phyloP scores from a whole-genome alignment of 2,888 invertebrate species.

The Hydrotaea diabolus region DNA sequence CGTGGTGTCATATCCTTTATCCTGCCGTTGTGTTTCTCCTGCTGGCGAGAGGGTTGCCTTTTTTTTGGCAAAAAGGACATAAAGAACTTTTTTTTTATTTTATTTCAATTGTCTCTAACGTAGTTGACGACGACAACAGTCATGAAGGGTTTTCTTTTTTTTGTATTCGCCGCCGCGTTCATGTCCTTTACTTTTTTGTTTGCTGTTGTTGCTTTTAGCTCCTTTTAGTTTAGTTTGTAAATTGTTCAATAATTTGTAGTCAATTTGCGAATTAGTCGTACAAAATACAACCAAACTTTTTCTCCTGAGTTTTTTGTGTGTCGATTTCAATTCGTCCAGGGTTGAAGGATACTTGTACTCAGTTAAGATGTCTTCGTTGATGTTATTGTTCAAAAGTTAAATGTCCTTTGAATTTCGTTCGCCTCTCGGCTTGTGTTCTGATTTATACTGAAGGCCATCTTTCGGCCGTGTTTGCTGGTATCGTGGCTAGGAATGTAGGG shows the following conservation, averaged over 20 bases:
- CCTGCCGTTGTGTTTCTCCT: background rate
- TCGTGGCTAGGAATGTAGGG: conserved; percentile 25
- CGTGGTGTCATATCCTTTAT: conserved; percentile 40
- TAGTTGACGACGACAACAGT: conserved; percentile 4
- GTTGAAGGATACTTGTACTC: conserved; percentile 17
- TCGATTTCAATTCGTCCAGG: background rate
- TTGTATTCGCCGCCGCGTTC: background rate
- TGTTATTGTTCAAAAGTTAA: conserved; percentile 46
- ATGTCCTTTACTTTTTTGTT: conserved; percentile 51
- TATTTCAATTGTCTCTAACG: conserved; percentile 60
- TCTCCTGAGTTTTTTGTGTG: conserved; percentile 2
- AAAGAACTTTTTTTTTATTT: conserved; percentile 60
- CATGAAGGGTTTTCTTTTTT: conserved; percentile 14
- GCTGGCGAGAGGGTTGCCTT: background rate
- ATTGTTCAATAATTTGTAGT: conserved; percentile 78
- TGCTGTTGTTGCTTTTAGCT: conserved; percentile 51
- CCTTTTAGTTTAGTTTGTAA: conserved; percentile 69
- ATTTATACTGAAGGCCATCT: conserved; percentile 53
- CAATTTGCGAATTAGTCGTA: conserved; percentile 76
- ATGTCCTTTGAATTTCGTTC: conserved; percentile 54
- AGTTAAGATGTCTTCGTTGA: conserved; percentile 4
- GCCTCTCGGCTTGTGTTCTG: background rate
- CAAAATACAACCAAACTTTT: conserved; percentile 51
- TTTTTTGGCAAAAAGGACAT: conserved; percentile 25
- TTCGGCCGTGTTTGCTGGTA: background rate